A percentile compares a stretch with the other conserved stretches of the same genome.
Evolutionary conservation across 53 echinoderm and acorn worm genomes (phyloP).

Genomic region (Temnopleurus reevesii): DNA sequence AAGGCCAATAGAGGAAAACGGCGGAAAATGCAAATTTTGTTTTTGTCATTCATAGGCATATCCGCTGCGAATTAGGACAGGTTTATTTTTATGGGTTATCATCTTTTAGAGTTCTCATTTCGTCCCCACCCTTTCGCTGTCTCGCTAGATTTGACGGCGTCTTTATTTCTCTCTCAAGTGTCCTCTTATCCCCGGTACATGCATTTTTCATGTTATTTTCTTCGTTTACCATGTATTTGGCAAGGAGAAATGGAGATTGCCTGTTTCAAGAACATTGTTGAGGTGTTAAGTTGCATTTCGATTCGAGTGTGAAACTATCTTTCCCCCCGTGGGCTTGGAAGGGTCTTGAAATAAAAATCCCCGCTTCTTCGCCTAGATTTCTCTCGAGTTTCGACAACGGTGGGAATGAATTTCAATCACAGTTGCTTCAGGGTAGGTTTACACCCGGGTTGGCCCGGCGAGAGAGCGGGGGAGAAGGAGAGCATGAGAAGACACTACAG

Average conservation of each 20-base stretch:
- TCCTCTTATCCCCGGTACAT: constrained; percentile 33
- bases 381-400: constrained; percentile 51
- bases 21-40: constrained; percentile 38
- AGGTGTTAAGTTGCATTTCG: constrained; percentile 58
- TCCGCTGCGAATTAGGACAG: constrained; percentile 43
- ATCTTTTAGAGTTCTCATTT: constrained; percentile 25
- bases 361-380: constrained; percentile 51
- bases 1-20: not conserved
- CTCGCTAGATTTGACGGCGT: constrained; percentile 47
- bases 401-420: constrained; percentile 55
- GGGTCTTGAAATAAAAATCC: constrained; percentile 53
- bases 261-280: constrained; percentile 56
- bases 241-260: constrained; percentile 50
- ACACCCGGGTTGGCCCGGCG: constrained; percentile 13
- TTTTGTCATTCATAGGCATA: constrained; percentile 48
- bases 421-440: constrained; percentile 41
- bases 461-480: not conserved
- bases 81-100: constrained; percentile 51
- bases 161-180: constrained; percentile 16
- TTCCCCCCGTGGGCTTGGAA: constrained; percentile 46
- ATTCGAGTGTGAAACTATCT: constrained; percentile 54
- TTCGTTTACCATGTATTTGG: constrained; percentile 51
- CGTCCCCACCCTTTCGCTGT: not conserved
- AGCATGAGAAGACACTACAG: not conserved
- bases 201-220: constrained; percentile 59